Percentiles rank a stretch among this genome's conserved stretches.
Conservation (phyloP, 2,797 vertebrate species). For the Ceryle rudis region DNA sequence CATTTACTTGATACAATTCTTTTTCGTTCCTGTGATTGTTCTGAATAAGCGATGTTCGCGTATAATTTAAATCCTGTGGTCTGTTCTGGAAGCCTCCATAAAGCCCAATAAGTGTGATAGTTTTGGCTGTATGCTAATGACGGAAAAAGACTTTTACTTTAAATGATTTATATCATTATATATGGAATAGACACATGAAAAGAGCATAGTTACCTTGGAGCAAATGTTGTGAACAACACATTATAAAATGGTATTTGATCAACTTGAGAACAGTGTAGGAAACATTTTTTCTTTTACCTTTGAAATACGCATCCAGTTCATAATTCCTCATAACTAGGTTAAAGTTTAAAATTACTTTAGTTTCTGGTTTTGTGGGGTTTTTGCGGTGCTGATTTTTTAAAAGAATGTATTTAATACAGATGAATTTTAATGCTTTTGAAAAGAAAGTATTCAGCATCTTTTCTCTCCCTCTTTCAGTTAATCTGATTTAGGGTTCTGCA, state of each 20-base stretch:
- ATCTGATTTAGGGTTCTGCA: neutral
- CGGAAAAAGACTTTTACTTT: neutral
- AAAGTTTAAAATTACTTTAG: neutral
- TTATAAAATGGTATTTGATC: neutral
- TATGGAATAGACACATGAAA: neutral
- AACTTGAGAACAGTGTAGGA: neutral
- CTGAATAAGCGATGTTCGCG: neutral
- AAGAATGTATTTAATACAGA: neutral
- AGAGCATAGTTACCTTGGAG: neutral
- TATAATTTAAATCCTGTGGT: neutral
- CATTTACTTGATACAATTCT: neutral
- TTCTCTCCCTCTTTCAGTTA: neutral
- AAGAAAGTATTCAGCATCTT: neutral
- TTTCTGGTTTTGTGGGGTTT: neutral
- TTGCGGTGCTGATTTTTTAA: neutral
- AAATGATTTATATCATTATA: neutral
- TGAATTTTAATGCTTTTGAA: neutral
- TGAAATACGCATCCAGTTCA: neutral
- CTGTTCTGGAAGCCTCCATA: neutral
- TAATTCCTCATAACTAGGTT: neutral
- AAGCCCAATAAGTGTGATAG: neutral
- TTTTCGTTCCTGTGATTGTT: neutral
- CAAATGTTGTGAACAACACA: neutral
- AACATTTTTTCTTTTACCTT: neutral
- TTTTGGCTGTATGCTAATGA: neutral